These are phyloP conservation scores for Brachypalpus laphriformis DNA, from an alignment of 2,888 invertebrate species.

Conservation along the genomic window DNA sequence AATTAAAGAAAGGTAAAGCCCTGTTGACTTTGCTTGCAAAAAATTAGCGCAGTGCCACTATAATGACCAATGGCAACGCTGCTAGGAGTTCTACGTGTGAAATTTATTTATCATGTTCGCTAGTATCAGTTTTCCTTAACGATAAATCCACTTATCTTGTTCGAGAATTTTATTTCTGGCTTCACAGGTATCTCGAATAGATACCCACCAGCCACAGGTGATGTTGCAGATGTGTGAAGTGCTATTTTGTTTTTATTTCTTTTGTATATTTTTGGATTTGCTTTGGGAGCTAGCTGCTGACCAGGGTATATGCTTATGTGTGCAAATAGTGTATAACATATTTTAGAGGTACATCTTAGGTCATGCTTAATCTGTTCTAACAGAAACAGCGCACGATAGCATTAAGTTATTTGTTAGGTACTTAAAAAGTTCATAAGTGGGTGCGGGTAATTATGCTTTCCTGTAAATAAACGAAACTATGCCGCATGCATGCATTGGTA, in stretches of 20 bases:
- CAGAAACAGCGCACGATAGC: neutral
- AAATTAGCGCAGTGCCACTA: too few relatives aligned
- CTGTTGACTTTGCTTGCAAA: too few relatives aligned
- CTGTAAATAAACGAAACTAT: too few relatives aligned
- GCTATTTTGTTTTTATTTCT: too few relatives aligned
- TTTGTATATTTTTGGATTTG: neutral
- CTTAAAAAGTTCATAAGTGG: too few relatives aligned
- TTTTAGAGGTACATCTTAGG: slow-evolving; percentile 1
- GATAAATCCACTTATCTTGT: slow-evolving; percentile 76
- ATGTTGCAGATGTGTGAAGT: slow-evolving; percentile 31
- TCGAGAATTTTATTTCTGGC: slow-evolving; percentile 66
- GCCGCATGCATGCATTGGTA: too few relatives aligned
- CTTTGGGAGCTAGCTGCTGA: neutral
- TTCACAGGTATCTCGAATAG: slow-evolving; percentile 35
- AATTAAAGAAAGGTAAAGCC: too few relatives aligned
- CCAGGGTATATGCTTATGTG: neutral
- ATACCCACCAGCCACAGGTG: slow-evolving; percentile 10
- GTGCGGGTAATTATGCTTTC: too few relatives aligned
- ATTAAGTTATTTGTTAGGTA: neutral
- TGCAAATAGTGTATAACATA: slow-evolving; percentile 18
- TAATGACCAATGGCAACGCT: too few relatives aligned
- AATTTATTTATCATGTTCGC: slow-evolving; percentile 76
- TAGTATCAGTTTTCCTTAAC: slow-evolving; percentile 75
- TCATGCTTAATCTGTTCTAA: neutral
- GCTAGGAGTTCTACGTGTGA: slow-evolving; percentile 69